These are phyloP conservation scores for Leptinotarsa haldemani DNA, from an alignment of 2,888 invertebrate species.

Conservation along the genomic window DNA sequence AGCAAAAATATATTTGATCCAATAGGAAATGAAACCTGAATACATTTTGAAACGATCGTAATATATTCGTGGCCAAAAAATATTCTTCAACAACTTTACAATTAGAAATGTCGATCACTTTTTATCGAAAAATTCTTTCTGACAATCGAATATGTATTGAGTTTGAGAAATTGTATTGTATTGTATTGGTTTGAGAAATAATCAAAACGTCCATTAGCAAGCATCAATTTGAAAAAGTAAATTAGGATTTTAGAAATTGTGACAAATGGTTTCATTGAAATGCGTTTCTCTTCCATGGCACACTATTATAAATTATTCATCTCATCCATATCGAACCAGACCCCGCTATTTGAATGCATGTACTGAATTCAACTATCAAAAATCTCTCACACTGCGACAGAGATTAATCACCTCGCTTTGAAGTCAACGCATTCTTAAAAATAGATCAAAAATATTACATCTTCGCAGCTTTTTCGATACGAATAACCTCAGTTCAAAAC, in stretches of 20 bases:
- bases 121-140: too few relatives aligned
- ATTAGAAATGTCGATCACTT: too few relatives aligned
- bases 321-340: not conserved
- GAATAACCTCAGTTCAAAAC: not conserved
- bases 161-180: too few relatives aligned
- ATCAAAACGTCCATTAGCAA: too few relatives aligned
- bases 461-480: not conserved
- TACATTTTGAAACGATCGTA: too few relatives aligned
- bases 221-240: too few relatives aligned
- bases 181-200: too few relatives aligned
- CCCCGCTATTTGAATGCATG: not conserved
- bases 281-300: not conserved
- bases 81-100: too few relatives aligned
- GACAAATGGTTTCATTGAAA: not conserved
- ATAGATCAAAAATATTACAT: constrained; percentile 13
- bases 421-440: constrained; percentile 16
- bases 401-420: constrained; percentile 14
- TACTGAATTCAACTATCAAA: not conserved
- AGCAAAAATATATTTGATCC: too few relatives aligned
- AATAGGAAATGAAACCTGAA: too few relatives aligned
- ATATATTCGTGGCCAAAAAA: too few relatives aligned
- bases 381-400: constrained; percentile 15
- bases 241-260: not conserved
- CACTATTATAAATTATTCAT: not conserved
- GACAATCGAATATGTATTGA: too few relatives aligned